These are phyloP conservation scores for Aphaenogaster rudis DNA, from an alignment of 1,140 invertebrate genomes.

Conservation along the genomic window DNA sequence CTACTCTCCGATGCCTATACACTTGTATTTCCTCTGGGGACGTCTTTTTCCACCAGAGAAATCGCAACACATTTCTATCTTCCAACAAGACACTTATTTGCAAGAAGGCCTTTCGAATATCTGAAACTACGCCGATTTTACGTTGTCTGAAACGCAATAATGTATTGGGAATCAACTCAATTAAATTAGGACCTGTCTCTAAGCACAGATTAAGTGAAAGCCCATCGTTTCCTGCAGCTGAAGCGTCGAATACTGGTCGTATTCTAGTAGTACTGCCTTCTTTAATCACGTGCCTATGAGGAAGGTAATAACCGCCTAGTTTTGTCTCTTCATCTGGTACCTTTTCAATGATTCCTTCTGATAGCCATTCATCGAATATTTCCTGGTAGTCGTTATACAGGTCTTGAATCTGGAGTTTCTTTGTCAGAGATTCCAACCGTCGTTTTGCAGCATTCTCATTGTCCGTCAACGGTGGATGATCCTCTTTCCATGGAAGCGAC, in stretches of 20 bases:
- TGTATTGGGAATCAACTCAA: background rate
- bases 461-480: background rate
- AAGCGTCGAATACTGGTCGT: background rate
- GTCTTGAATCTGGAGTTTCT: background rate
- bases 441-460: background rate
- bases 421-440: background rate
- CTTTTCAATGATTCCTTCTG: background rate
- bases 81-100: background rate
- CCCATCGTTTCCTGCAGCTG: background rate
- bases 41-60: background rate
- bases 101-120: background rate
- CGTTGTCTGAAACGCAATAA: background rate
- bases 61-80: background rate
- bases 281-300: slow-evolving; percentile 2
- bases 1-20: background rate
- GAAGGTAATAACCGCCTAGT: background rate
- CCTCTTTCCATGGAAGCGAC: background rate
- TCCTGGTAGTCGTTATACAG: background rate
- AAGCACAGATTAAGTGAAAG: background rate
- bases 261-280: background rate
- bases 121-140: background rate
- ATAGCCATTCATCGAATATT: background rate
- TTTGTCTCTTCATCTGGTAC: background rate
- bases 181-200: background rate
- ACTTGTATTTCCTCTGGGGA: background rate